Evolutionary conservation across 2,113 vertebrate genomes (phyloP).

Genomic region (Neotoma lepida): DNA sequence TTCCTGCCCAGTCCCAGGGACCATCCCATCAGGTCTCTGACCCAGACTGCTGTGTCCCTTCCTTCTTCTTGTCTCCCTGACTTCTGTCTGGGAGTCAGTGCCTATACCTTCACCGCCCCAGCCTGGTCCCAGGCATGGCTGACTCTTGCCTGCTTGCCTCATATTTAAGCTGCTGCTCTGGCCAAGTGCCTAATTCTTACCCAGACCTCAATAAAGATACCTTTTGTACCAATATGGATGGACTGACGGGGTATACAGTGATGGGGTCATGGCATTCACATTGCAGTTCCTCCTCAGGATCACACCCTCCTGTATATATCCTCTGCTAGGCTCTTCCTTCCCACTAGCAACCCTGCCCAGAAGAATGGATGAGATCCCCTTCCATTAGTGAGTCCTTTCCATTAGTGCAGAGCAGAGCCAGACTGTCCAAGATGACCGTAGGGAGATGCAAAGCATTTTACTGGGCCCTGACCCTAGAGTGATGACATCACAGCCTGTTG

Average conservation of each 20-base stretch:
- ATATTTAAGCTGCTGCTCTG: slow-evolving; percentile 82
- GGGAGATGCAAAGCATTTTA: slow-evolving; percentile 40
- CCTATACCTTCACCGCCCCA: slow-evolving; percentile 53
- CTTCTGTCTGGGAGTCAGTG: slow-evolving; percentile 54
- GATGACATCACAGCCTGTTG: not conserved
- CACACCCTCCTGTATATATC: not conserved
- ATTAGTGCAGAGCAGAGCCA: not conserved
- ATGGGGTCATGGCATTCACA: not conserved
- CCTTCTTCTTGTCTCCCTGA: not conserved
- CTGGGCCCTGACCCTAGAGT: not conserved
- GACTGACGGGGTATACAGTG: slow-evolving; percentile 11
- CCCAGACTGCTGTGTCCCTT: slow-evolving; percentile 57
- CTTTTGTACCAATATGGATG: slow-evolving; percentile 73
- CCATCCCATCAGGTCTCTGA: slow-evolving; percentile 67
- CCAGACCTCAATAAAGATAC: slow-evolving; percentile 81
- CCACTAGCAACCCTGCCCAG: not conserved
- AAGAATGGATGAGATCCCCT: not conserved
- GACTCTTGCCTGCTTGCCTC: slow-evolving; percentile 76
- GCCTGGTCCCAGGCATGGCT: slow-evolving; percentile 68
- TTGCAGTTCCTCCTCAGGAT: not conserved
- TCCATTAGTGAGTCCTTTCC: slow-evolving; percentile 1
- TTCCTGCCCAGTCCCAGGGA: slow-evolving; percentile 65
- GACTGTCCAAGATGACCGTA: not conserved
- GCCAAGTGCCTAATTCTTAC: slow-evolving; percentile 78
- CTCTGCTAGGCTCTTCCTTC: not conserved